These are phyloP conservation scores for Pogona vitticeps DNA, from an alignment of 2,113 vertebrate genomes.

Conservation along the genomic window DNA sequence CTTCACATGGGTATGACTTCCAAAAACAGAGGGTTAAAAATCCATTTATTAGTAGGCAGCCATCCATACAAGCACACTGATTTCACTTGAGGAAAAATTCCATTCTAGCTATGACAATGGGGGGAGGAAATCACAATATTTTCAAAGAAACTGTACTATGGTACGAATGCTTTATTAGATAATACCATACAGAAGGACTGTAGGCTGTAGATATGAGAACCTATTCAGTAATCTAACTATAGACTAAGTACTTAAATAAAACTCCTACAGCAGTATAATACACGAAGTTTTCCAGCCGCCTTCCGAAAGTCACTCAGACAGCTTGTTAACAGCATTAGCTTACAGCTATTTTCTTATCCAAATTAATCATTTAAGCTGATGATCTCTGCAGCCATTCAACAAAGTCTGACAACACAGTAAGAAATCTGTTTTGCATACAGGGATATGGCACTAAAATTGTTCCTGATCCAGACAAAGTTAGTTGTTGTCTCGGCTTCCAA, in stretches of 20 bases:
- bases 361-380: background rate
- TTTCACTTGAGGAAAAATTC: no score
- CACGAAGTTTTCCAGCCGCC: background rate
- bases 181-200: no score
- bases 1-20: background rate
- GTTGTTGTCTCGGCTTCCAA: no score
- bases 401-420: background rate
- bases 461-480: background rate
- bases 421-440: no score
- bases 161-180: no score
- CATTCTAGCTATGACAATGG: no score
- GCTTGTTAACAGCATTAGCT: background rate
- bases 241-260: background rate
- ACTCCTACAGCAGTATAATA: background rate
- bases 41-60: background rate
- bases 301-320: background rate
- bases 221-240: background rate
- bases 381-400: background rate
- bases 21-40: background rate
- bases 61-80: background rate
- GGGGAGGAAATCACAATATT: no score
- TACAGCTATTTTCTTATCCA: background rate
- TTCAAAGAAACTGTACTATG: no score
- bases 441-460: background rate
- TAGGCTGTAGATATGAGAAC: background rate